Base-by-base conservation (phyloP, 1,140 invertebrate species). In the Fopius arisanus region DNA sequence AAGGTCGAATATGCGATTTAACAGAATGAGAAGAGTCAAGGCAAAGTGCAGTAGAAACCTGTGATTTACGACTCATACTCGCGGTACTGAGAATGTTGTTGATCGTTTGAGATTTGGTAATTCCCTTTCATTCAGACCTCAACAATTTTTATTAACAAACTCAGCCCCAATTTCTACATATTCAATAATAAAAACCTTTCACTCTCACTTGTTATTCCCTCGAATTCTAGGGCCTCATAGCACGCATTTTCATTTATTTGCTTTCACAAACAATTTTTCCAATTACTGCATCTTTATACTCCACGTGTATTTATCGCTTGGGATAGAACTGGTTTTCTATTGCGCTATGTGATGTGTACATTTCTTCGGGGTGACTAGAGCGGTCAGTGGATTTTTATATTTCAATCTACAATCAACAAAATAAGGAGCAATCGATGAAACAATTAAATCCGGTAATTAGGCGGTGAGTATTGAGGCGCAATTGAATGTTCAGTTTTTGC, bases 321-420 rank as follows among this genome's bases (percentile, higher is more conserved):
- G n/a, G 19, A 6, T 12, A 59, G 23, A 59, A 59, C 54, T 59
- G 54, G 54, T 59, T 59, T 59, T 10, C 5, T 59, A 28, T 59
- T 59, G 26, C 23, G 54, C 7, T 59, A 59, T 59, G 6, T 59
- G 54, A 59, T 59, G 54, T 59, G 23, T 59, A 59, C 54, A 59
- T 59, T 59, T 59, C 19, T 48, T 26, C 23, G 54, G 23, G 54
- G 54, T 59, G 54, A 59, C 54, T 59, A 59, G 54, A 59, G 54
- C 43, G 14, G 43, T 48, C 43, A 48, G 43, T 48, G 1, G 43
- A 48, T 19, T 48, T 48, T 48, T 48, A 5, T 14, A 48, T 48
- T n/a, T 16, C 14, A 48, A 4, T n/a, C 7, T 12, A 16, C 14
- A 48, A 48, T 48, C 14, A 7, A 19, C 14, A 48, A 16, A 16